A percentile compares a stretch with the other conserved stretches of the same genome.
These are phyloP conservation scores for Protobothrops mucrosquamatus DNA, from an alignment of 2,113 vertebrate species.

Conservation along the genomic window DNA sequence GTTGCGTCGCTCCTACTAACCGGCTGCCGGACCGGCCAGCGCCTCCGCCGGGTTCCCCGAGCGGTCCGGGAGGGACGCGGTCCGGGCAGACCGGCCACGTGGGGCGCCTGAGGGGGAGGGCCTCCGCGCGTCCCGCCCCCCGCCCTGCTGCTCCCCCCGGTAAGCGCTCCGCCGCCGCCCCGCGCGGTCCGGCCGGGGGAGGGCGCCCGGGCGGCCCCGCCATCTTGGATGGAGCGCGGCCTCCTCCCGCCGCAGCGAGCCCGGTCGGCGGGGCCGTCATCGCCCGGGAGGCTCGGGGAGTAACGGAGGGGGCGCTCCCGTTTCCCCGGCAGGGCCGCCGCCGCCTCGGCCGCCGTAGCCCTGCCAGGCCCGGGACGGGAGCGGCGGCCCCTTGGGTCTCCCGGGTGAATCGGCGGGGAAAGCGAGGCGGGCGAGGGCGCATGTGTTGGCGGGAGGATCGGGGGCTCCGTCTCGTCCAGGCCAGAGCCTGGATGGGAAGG, in stretches of 20 bases:
- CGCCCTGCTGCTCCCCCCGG: background rate
- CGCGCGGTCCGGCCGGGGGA: background rate
- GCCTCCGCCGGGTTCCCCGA: no score
- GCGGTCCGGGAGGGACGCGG: no score
- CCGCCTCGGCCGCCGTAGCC: no score
- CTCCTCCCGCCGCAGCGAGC: background rate
- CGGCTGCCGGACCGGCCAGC: background rate
- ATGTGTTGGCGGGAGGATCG: background rate
- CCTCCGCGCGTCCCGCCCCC: background rate
- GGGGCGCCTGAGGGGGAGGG: background rate
- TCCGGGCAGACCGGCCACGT: background rate
- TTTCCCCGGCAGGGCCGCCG: background rate
- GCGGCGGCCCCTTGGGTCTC: slow-evolving; percentile 29
- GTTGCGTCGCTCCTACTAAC: background rate
- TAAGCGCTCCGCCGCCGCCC: background rate
- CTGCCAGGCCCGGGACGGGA: background rate
- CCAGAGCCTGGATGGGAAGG: background rate
- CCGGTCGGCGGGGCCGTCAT: background rate
- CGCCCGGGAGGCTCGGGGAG: background rate
- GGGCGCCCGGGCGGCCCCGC: background rate
- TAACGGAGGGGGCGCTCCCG: background rate
- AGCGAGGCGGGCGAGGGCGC: background rate
- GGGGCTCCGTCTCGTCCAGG: no score
- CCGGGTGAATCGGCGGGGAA: background rate
- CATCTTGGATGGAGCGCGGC: background rate